These are phyloP conservation scores for Hydractinia echinata DNA, from an alignment of 30 jellyfish, hydroid and myxozoan genomes.

Conservation along the genomic window DNA sequence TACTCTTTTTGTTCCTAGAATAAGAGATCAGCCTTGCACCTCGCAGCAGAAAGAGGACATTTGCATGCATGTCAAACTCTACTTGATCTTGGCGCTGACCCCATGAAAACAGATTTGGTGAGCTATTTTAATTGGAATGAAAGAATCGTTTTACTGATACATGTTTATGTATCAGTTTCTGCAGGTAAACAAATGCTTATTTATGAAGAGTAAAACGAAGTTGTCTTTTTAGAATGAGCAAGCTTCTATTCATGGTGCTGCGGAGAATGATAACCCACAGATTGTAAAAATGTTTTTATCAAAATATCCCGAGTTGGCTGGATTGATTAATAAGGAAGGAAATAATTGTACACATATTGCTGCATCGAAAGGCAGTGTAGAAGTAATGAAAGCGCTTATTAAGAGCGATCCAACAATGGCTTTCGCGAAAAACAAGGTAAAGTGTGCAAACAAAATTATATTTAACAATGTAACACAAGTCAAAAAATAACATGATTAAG, in stretches of 20 bases:
- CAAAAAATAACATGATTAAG: background rate
- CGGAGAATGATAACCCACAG: conserved; percentile 77
- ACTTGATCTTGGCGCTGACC: conserved; percentile 74
- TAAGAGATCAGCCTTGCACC: conserved; percentile 68
- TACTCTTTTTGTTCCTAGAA: conserved; percentile 32
- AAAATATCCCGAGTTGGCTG: conserved; percentile 57
- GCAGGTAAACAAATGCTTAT: no score
- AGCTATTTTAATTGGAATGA: background rate
- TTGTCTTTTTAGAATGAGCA: conserved; percentile 54
- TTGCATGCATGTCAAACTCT: conserved; percentile 49
- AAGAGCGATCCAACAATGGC: conserved; percentile 55
- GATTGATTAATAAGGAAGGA: conserved; percentile 83
- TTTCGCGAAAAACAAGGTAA: conserved; percentile 75
- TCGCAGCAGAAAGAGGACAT: conserved; percentile 77
- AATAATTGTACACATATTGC: conserved; percentile 92
- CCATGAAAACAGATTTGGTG: conserved; percentile 64
- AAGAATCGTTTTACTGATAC: no score
- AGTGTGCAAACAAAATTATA: background rate
- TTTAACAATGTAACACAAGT: background rate
- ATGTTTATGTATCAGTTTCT: no score
- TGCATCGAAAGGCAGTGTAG: conserved; percentile 80
- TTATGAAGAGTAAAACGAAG: background rate
- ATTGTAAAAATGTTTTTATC: conserved; percentile 62
- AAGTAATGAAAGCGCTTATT: conserved; percentile 75
- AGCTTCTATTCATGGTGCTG: conserved; percentile 83